Base-by-base conservation (phyloP, 2,113 vertebrate genomes). In the Eolophus roseicapilla region DNA sequence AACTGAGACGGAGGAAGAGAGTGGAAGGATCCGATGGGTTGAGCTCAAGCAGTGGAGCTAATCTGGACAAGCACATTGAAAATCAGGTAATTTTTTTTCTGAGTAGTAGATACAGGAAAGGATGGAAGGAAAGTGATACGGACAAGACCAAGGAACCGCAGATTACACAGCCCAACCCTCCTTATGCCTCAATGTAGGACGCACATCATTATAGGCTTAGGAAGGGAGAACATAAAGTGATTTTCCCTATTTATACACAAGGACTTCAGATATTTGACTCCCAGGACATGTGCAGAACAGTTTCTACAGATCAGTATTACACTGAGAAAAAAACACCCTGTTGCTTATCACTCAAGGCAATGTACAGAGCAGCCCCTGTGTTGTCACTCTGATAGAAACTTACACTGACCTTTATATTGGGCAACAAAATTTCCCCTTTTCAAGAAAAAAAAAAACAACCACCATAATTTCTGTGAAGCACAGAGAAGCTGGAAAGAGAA, bases 11-110 rank as follows among this genome's bases (percentile, higher is more conserved):
- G 47, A 68, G 4, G 31, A 37, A 77, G 17, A 24, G 16, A 7
- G 3, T 3, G 41, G 29, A 20, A 76, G 35, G 29, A 62, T 21
- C 9, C 11, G 6, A 3, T 0, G 13, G 11, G 6, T 2, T 59
- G 57, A 76, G 33, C 7, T 63, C 39, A 39, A 47, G 37, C 29
- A 69, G 18, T 3, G 13, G 17, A 82, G 63, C 28, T 71, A 13
- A 35, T 33, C 0, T 55, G 63, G 46, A 63, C 57, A 75, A 29
- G 21, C 21, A 43, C n/a, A 50, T 3, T 49, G 57, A 62, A 67
- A 71, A 35, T 4, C 21, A 35, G 13, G 21, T 27, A 62, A 44
- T 4, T 3, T 25, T 60, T 64, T 73, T 23, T 23, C 16, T 27
- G 19, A 28, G 47, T 41, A 37, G 9, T 15, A 88, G 53, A 57